Evolutionary conservation across 2,797 vertebrate genomes (phyloP), one percentile per base, ranked within the genome.

Genomic region (Malurus leucopterus): DNA sequence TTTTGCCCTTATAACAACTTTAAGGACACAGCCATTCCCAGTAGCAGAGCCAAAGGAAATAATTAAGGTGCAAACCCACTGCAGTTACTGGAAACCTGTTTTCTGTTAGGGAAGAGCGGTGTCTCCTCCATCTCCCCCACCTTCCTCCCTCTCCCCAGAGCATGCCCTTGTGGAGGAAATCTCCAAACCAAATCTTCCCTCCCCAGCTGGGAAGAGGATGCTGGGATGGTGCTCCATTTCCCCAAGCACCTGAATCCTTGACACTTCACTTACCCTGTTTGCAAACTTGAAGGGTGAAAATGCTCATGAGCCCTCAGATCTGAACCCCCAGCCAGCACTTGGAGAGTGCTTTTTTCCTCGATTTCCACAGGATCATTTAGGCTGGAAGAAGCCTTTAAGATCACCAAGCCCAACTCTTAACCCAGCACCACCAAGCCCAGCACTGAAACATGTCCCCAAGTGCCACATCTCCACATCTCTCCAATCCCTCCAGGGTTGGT

Each of bases 1-100:
- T 75, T 89, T 59, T 91, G 75, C 86, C 79, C 54, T 89, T 90
- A 55, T 91, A 93, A 96, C 86, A 84, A 71, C 86, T 96, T 95
- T 90, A 93, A 84, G 89, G 80, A 89, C 65, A 82, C 55, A 65
- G 15, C 51, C 67, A 9, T 88, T 91, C 88, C 86, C 92, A 87
- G 77, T 34, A 78, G 89, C 89, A 85, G 77, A 93, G 68, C 50
- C 84, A 91, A 91, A 95, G 87, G 85, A 91, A 91, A 84, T 90
- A 68, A 95, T 95, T 94, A 92, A 93, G 83, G 85, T 81, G 92
- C 81, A 94, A 94, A 77, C 50, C 74, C 87, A 55, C 30, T 40
- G 63, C 73, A 50, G 47, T 34, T 64, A 40, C 36, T 54, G 80
- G 49, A 57, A 89, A 83, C 44, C 57, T 76, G 84, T 18, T 90